Evolutionary conservation across 2,113 vertebrate species (phyloP).

Genomic region (Casuarius casuarius): DNA sequence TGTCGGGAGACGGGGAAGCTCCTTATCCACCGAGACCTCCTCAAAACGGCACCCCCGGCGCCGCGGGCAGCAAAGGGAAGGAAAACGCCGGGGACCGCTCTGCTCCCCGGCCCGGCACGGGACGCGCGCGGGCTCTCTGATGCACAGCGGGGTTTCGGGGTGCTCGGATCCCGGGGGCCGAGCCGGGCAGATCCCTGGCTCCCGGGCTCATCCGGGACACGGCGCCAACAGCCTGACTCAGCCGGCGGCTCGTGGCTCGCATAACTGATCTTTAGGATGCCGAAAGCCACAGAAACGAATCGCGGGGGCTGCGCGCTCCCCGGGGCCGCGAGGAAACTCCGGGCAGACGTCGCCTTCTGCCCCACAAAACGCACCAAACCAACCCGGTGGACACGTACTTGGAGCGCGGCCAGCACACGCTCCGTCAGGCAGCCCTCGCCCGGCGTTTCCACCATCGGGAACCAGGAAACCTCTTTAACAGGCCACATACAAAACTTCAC

Average conservation of each 20-base stretch:
- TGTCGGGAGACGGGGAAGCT: background rate
- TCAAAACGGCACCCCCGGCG: background rate
- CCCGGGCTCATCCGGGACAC: background rate
- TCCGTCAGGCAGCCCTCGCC: background rate
- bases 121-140: fast-evolving
- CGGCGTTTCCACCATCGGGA: background rate
- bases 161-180: background rate
- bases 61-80: background rate
- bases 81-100: background rate
- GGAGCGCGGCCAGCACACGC: conserved; percentile 39
- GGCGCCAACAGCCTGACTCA: conserved; percentile 44
- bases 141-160: background rate
- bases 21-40: background rate
- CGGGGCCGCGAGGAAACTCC: conserved; percentile 4
- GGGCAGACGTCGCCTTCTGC: background rate
- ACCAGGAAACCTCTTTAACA: conserved; percentile 24
- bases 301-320: conserved; percentile 3
- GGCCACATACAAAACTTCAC: background rate
- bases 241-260: background rate
- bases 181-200: conserved; percentile 3
- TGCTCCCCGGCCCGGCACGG: background rate
- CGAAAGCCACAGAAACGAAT: conserved; percentile 29
- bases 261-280: conserved; percentile 16
- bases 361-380: conserved; percentile 52
- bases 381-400: background rate